Base-by-base conservation (phyloP, 1,140 invertebrate genomes). In the Cydia amplana region DNA sequence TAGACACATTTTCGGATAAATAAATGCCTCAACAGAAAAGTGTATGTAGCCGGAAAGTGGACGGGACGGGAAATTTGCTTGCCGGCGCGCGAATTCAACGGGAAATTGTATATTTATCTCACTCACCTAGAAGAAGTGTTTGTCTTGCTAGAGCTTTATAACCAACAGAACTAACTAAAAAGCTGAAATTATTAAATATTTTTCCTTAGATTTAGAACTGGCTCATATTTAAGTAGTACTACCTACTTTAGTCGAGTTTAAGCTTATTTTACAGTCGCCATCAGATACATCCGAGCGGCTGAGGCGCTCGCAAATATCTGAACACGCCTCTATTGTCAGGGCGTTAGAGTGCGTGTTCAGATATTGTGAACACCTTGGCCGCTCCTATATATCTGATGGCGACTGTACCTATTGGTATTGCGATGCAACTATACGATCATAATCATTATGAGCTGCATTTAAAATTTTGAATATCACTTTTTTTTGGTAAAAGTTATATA, bases 41-140 rank as follows among this genome's bases (percentile, higher is more conserved):
- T 60, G 55, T 60, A 12, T 23, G 55, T 23, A 23, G 55, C 55
- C 55, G 55, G 55, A 60, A 23, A 20, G 55, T 60, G 55, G 18
- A 10, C 55, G 51, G n/a, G 51, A n/a, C 51, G 20, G 55, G 55
- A 60, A 60, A 60, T 60, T 60, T 60, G 55, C 55, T 60, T 60
- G 55, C 55, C 55, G 55, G 55, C 55, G 55, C 16, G 49, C n/a
- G 49, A 51, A 60, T 23, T 60, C 3, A 10, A 60, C 55, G 55
- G 49, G 55, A 60, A 60, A 60, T 60, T 60, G 55, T 60, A 60
- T 60, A 60, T 60, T 60, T 60, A 60, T 60, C 55, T 60, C 20
- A 23, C 55, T 60, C 20, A 12, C 55, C 55, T 60, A 20, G 16
- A 18, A 23, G 20, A 23, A 23, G 2, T 23, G 55, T 60, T 60